Base-by-base conservation (phyloP, 64 coral and sea anemone genomes). In the Porites australiensis region DNA sequence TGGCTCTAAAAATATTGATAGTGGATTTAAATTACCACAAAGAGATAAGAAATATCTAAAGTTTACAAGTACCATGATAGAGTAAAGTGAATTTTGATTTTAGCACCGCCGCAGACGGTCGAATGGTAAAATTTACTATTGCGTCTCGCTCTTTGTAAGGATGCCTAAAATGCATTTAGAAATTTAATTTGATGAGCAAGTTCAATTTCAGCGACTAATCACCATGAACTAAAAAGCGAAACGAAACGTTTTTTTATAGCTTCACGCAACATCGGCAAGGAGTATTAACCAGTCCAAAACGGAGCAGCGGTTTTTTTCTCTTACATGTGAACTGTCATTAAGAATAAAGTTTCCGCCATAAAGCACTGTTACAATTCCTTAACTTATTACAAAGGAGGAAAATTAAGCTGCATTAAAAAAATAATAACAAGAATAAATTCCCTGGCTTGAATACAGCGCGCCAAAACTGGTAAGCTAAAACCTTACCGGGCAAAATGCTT, bases 401-500 rank as follows among this genome's bases (percentile, higher is more conserved):
- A 23, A 37, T 0, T 37, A 37, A 37, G 27, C 3, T 80, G 4
- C 5, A 10, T 51, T 22, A 44, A 64, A 68, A 68, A 76, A 37
- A 37, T 37, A 37, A 50, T 13, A 76, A 50, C 11, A 11, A 3
- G 46, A 84, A 68, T 65, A 23, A 19, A 45, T 21, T 64, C 16
- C 44, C 27, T 37, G 27, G 19, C 48, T 10, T 2, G 21, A 15
- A 50, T 16, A 50, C 7, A 68, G 18, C 81, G 62, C 81, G 81
- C 81, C 81, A 84, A 84, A 84, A 50, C 3, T 44, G 16, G 44
- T 50, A 48, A 50, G 7, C 15, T 64, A 3, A 8, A 63, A 68
- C 49, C 66, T 72, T 61, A 99, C 98, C 98, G 90, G 1, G 91
- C 83, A 70, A 99, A 99, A 71, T 99, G 91, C 57, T 99, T 94